Evolutionary conservation across 1,140 invertebrate species (phyloP), one percentile per base, ranked within the genome.

Genomic region (Theocolax elegans): DNA sequence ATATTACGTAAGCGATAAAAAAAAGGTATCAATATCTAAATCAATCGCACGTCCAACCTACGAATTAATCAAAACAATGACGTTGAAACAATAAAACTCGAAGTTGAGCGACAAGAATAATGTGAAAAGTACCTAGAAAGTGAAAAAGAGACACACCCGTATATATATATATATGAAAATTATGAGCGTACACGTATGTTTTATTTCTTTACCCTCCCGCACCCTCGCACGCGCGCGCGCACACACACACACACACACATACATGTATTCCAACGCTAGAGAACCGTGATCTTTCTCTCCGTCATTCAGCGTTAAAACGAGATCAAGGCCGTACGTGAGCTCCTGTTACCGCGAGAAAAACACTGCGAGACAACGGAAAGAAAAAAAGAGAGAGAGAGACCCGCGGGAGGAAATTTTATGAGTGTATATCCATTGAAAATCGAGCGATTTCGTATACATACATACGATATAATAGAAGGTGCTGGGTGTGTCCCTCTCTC

Each of bases 121-220:
- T 74, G 68, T 40, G 72, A 65, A 74, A 67, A 66, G 44, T 72
- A 71, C 46, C 42, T 71, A 25, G 56, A 71, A 70, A 51, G 67
- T 42, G n/a, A n/a, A n/a, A n/a, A n/a, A n/a, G n/a, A 74, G 65
- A 53, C 62, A 72, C 65, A 66, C 51, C 46, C 64, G 38, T 42
- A 29, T 25, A 71, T 65, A 48, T n/a, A n/a, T 44, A 60, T 42
- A 29, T 25, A 71, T 65, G 63, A 70, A 67, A 72, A 74, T 72
- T 68, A 71, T 59, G 65, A 31, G 17, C 27, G 19, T 1, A 9
- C 40, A 67, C 15, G 15, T 44, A 44, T 44, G 15, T 67, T 67
- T 67, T 67, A 66, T 46, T 59, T 46, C 23, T 49, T 35, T 53
- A 54, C 63, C 27, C 27, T 58, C n/a, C 17, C 51, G 10, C 29